phyloP scores from a whole-genome alignment of 2,797 vertebrate species.

The Fratercula arctica region DNA sequence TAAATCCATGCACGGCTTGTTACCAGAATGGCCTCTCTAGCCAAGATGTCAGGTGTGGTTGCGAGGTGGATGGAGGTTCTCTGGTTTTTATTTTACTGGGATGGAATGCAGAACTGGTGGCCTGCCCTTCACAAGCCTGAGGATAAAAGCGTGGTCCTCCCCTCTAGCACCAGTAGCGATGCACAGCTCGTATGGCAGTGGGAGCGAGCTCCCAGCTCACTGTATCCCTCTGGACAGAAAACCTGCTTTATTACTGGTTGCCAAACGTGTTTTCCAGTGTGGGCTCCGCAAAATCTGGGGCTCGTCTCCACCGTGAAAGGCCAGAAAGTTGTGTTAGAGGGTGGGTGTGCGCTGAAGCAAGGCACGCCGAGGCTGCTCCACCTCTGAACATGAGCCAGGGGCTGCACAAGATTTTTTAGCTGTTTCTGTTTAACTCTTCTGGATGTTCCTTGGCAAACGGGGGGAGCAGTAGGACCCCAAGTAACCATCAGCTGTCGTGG shows the following conservation, averaged over 20 bases:
- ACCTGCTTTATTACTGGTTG: background rate
- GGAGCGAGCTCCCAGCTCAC: background rate
- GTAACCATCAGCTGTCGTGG: background rate
- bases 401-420: background rate
- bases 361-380: background rate
- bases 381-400: background rate
- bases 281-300: background rate
- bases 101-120: background rate
- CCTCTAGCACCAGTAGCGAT: background rate
- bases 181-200: fast-evolving
- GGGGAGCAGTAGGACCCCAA: background rate
- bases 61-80: background rate
- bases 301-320: fast-evolving
- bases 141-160: background rate
- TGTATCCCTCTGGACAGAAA: background rate
- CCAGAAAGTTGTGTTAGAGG: background rate
- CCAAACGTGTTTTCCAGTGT: background rate
- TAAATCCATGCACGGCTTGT: background rate
- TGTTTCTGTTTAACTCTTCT: background rate
- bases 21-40: background rate
- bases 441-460: background rate
- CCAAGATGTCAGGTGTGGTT: background rate
- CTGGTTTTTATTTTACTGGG: background rate
- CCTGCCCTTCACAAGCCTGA: background rate
- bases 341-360: background rate